Base-by-base conservation (phyloP, 2,888 invertebrate species). In the Aporophyla nigra region DNA sequence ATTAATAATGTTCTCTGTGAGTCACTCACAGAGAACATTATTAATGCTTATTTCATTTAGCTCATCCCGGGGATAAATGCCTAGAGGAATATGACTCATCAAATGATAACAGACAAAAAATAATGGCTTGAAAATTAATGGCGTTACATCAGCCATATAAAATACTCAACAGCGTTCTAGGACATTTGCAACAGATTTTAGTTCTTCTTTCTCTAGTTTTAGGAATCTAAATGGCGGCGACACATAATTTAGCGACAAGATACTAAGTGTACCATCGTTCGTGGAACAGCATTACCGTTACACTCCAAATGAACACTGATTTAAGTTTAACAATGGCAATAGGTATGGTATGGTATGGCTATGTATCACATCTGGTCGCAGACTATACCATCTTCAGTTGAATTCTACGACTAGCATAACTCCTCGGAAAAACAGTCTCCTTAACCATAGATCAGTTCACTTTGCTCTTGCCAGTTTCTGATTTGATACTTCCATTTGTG, bases 381-480 rank as follows among this genome's bases (percentile, higher is more conserved):
- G 21, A 43, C 16, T 71, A 49, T n/a, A 66, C 7, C 24, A 71
- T 58, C 56, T 58, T 54, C 27, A 33, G 9, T 40, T 49, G 49
- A 72, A 62, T 27, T 9, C 14, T 83, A 72, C 24, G 71, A 75
- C 58, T 75, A 75, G 62, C 33, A 62, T n/a, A 49, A 58, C 33
- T 62, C 12, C 24, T 51, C 51, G 14, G 19, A 71, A 56, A 75
- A 71, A n/a, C 24, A 65, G 51, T 67, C 40, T 61, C 9, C 1
- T 40, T 14, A 21, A 61, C 7, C 54, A 5, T 21, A 5, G 0
- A 58, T 83, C 58, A 83, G 10, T 83, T 80, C 4, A 66, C 62
- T 83, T 86, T 87, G 19, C 40, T 19, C 51, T 80, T 87, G 40
- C 7, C 33, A 2, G 14, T 62, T 6, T 2, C n/a, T 1, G 40